Base-by-base conservation (phyloP, 2,888 invertebrate genomes). In the Mimas tiliae region DNA sequence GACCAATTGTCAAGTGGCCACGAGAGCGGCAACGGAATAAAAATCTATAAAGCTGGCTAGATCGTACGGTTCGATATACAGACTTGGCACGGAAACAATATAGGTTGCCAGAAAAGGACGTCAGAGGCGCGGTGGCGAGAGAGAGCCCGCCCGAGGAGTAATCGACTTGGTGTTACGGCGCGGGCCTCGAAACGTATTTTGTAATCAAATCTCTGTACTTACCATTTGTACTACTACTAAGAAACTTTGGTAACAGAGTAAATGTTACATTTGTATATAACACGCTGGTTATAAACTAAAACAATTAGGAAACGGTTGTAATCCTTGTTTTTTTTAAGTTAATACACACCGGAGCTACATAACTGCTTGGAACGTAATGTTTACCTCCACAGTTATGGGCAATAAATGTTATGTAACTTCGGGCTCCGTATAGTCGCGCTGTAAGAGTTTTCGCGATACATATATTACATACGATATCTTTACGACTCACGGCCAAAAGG, bases 51-150 rank as follows among this genome's bases (percentile, higher is more conserved):
- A 85, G 79, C 84, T 83, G 80, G 83, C 82, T 83, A 82, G 84
- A 81, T 82, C 82, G 82, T 82, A 82, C 85, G 81, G 87, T 82
- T 89, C 88, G 80, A 88, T 88, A 87, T 84, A 82, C 79, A 84
- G 82, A 84, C 84, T 89, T 89, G 89, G 89, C 89, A 88, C 87
- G 87, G 84, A 81, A 85, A 85, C 88, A 84, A 87, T 87, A 84
- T 86, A 82, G 86, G 85, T 81, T 88, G 89, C 87, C 88, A 88
- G 89, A 89, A 88, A 86, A 87, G 86, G 87, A 88, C 83, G 84
- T 83, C 82, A 81, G 27, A 27, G 27, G 27, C 27, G 82, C 78
- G 79, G 82, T 78, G 78, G 81, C 74, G 85, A 83, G 82, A 83
- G 84, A 83, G 85, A 86, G 79, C 80, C 50, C 81, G 78, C 78